Conservation (phyloP, 2,888 invertebrate species). For the Electrophaes corylata region DNA sequence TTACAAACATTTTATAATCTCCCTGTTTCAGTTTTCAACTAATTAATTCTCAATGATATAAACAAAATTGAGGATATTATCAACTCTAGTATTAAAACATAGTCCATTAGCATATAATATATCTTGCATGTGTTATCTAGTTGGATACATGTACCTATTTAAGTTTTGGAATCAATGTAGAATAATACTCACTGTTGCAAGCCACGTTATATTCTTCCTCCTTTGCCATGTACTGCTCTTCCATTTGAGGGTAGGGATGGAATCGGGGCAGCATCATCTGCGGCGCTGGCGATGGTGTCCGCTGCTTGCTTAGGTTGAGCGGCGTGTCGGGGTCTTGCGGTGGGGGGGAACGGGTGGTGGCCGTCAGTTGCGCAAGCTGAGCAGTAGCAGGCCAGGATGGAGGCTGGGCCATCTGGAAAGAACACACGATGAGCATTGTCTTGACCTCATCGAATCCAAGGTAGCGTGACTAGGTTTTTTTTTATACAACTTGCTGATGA, state of each 20-base stretch:
- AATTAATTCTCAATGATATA: too few relatives aligned
- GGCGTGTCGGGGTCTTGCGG: constrained; percentile 92
- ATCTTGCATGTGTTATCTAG: too few relatives aligned
- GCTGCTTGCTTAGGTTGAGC: constrained; percentile 94
- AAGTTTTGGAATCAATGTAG: too few relatives aligned
- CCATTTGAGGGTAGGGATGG: constrained; percentile 76
- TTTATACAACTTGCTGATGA: too few relatives aligned
- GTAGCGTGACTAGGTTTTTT: too few relatives aligned
- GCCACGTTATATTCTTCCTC: constrained; percentile 73
- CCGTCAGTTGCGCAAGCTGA: constrained; percentile 89
- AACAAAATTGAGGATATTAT: too few relatives aligned
- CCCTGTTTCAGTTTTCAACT: too few relatives aligned
- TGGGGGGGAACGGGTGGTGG: constrained; percentile 82
- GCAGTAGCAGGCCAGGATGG: constrained; percentile 88
- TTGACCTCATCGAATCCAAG: too few relatives aligned
- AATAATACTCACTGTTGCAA: constrained; percentile 69
- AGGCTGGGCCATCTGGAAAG: constrained; percentile 75
- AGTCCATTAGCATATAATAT: too few relatives aligned
- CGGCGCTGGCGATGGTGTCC: constrained; percentile 85
- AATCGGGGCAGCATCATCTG: constrained; percentile 82
- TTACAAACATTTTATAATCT: too few relatives aligned
- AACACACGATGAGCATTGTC: not conserved
- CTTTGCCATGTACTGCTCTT: constrained; percentile 73
- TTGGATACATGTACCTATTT: too few relatives aligned
- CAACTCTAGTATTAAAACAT: too few relatives aligned